phyloP scores from a whole-genome alignment of 2,888 invertebrate species.

The Caenorhabditis virilis region DNA sequence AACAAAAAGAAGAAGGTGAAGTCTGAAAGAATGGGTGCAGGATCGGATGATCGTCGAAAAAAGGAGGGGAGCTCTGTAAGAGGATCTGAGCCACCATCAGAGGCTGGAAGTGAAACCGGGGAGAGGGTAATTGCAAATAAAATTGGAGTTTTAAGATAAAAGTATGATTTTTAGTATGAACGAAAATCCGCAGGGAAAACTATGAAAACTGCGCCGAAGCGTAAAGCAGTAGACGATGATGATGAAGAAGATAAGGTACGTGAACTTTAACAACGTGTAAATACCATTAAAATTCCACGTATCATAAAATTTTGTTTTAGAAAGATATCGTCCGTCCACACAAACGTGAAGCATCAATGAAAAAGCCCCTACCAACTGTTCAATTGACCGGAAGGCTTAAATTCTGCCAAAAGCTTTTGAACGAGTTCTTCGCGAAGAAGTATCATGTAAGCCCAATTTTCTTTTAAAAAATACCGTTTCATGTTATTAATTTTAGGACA shows the following conservation, averaged over 20 bases:
- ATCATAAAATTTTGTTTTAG: neutral
- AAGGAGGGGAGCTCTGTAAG: constrained; percentile 11
- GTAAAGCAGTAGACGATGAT: constrained; percentile 28
- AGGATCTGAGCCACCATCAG: constrained; percentile 25
- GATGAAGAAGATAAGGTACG: no score
- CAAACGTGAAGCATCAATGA: constrained; percentile 19
- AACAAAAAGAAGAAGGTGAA: constrained; percentile 25
- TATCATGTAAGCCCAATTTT: constrained; percentile 12
- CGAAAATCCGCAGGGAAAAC: constrained; percentile 1
- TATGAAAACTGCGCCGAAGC: constrained; percentile 10
- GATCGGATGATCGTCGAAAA: neutral
- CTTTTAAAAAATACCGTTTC: neutral
- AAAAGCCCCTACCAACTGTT: constrained; percentile 11
- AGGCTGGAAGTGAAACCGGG: constrained; percentile 16
- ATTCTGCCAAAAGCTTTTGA: constrained; percentile 66
- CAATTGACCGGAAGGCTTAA: constrained; percentile 55
- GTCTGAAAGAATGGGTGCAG: neutral
- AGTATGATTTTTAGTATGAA: neutral
- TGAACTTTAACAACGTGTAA: no score
- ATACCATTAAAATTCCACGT: neutral
- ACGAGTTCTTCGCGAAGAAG: constrained; percentile 70
- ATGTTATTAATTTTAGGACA: constrained; percentile 11
- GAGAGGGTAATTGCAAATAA: constrained; percentile 3
- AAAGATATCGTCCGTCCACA: constrained; percentile 8
- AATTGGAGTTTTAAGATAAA: neutral